These are phyloP conservation scores for Lycocerus yunnanus DNA, from an alignment of 2,888 invertebrate species.

Conservation along the genomic window DNA sequence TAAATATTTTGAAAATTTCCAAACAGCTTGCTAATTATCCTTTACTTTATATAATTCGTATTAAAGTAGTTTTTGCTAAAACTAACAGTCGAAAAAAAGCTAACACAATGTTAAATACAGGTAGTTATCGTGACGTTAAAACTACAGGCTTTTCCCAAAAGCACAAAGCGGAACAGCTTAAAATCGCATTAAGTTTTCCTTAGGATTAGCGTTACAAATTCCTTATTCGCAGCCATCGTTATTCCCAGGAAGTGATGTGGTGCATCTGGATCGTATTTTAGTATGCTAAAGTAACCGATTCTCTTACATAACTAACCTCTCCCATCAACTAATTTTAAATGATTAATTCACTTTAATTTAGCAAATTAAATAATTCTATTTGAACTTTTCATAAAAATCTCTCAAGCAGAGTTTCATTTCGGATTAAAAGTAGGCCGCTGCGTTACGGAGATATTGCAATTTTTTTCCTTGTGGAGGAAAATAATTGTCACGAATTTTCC, in stretches of 20 bases:
- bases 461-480: not conserved
- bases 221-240: conserved; percentile 9
- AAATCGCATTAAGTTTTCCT: conserved; percentile 18
- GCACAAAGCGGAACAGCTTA: conserved; percentile 12
- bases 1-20: too few relatives aligned
- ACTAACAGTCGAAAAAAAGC: not conserved
- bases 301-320: not conserved
- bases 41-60: not conserved
- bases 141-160: conserved; percentile 6
- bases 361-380: not conserved
- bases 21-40: too few relatives aligned
- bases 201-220: conserved; percentile 11
- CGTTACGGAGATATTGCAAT: not conserved
- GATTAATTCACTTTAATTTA: not conserved
- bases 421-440: not conserved
- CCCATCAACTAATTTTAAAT: not conserved
- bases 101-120: not conserved
- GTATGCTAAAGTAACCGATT: conserved; percentile 4
- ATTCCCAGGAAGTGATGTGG: conserved; percentile 11
- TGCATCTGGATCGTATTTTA: conserved; percentile 16
- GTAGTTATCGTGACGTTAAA: not conserved
- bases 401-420: not conserved
- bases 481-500: not conserved
- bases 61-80: not conserved
- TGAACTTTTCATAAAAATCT: not conserved